phyloP scores from a whole-genome alignment of 2,113 vertebrate genomes.

The Seriola quinqueradiata region DNA sequence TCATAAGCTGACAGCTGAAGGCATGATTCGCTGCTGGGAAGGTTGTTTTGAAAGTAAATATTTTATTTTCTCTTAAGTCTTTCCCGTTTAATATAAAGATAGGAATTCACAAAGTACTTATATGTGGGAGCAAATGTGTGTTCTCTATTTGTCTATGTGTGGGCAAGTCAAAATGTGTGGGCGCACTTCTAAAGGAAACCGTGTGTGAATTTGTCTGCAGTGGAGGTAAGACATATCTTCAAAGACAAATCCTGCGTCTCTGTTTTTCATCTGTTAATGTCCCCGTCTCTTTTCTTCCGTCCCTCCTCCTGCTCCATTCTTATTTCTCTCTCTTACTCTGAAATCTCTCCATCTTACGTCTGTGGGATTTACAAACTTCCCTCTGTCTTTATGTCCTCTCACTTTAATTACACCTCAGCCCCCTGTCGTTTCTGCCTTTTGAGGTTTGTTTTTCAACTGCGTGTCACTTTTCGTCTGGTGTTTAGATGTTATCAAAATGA shows the following conservation, averaged over 20 bases:
- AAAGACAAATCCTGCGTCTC: not conserved
- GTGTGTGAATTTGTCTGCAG: conserved; percentile 10
- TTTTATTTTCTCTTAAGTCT: conserved; percentile 43
- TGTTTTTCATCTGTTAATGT: not conserved
- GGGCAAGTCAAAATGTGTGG: conserved; percentile 13
- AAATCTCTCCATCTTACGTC: not conserved
- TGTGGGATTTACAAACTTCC: not conserved
- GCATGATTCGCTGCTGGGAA: conserved; percentile 20
- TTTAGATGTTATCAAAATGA: not conserved
- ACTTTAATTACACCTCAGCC: not conserved
- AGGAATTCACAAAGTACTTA: not conserved
- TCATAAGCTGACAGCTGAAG: conserved; percentile 31
- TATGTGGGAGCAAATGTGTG: conserved; percentile 8
- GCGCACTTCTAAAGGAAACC: conserved; percentile 14
- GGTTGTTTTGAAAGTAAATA: conserved; percentile 41
- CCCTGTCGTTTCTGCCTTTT: not conserved
- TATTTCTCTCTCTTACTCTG: not conserved
- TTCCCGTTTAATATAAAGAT: conserved; percentile 38
- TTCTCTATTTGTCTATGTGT: conserved; percentile 1
- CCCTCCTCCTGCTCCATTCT: not conserved
- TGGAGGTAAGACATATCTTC: not conserved
- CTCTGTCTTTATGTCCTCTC: not conserved
- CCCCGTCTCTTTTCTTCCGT: not conserved
- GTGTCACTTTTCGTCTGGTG: conserved; percentile 1
- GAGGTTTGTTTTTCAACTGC: not conserved